Conservation (phyloP, 2,113 vertebrate genomes). For the Zonotrichia leucophrys region DNA sequence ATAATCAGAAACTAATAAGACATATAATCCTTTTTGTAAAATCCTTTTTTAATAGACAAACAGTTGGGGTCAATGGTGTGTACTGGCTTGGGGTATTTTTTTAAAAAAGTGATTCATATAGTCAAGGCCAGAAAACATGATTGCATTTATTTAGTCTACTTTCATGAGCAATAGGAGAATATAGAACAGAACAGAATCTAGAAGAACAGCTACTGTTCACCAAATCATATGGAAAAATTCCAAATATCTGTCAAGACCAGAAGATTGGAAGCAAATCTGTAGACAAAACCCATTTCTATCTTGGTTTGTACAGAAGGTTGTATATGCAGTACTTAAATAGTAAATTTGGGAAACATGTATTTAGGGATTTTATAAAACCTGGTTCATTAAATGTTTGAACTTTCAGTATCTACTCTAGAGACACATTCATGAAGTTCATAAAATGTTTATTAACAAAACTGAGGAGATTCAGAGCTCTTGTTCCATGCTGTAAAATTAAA, state of each 20-base stretch:
- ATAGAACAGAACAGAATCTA: background rate
- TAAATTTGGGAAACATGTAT: background rate
- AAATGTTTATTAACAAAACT: constrained; percentile 17
- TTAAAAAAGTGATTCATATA: accelerated
- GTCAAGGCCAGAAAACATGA: background rate
- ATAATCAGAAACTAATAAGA: background rate
- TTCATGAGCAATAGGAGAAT: background rate
- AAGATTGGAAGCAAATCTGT: background rate
- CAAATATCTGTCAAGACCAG: background rate
- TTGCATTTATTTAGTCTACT: background rate
- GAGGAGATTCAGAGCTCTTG: background rate
- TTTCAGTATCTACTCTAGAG: constrained; percentile 4
- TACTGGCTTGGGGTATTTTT: background rate
- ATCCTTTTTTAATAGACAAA: background rate
- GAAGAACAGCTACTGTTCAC: background rate
- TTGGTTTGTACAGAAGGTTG: background rate
- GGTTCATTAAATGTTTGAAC: background rate
- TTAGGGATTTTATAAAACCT: background rate
- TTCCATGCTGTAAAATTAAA: background rate
- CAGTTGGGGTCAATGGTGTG: background rate
- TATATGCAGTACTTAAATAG: background rate
- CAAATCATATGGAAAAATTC: background rate
- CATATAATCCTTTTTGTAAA: background rate
- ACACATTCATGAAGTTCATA: constrained; percentile 8
- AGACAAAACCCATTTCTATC: background rate